A percentile compares a stretch with the other conserved stretches of the same genome.
Conservation (phyloP, 2,113 vertebrate species). For the Nibea albiflora region DNA sequence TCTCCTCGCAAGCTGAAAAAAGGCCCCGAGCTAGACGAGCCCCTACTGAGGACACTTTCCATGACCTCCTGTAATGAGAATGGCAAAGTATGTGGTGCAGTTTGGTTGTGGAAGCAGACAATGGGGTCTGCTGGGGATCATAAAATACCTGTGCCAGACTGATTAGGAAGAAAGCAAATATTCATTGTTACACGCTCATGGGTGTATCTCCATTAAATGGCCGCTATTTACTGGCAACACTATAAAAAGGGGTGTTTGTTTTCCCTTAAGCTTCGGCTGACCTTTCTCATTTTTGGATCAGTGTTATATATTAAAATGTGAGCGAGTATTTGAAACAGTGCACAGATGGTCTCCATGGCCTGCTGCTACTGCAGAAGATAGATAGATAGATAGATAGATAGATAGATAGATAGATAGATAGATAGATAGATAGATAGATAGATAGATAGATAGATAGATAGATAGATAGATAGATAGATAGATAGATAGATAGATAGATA, state of each 20-base stretch:
- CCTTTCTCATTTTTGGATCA: slow-evolving; percentile 8
- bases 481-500: background rate
- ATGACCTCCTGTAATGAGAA: slow-evolving; percentile 80
- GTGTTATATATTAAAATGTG: background rate
- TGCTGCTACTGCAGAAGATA: background rate
- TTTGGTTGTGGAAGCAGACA: slow-evolving; percentile 66
- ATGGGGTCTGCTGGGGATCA: slow-evolving; percentile 63
- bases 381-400: background rate
- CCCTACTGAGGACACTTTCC: slow-evolving; percentile 76
- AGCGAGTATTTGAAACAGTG: background rate
- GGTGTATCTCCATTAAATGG: slow-evolving; percentile 36
- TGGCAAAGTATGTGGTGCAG: slow-evolving; percentile 66
- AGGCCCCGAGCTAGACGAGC: slow-evolving; percentile 54
- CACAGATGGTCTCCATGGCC: background rate
- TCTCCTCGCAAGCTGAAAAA: slow-evolving; percentile 44
- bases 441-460: slow-evolving; percentile 9
- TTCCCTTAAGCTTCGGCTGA: slow-evolving; percentile 8
- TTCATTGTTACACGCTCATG: slow-evolving; percentile 45
- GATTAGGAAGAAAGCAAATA: slow-evolving; percentile 57
- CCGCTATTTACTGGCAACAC: slow-evolving; percentile 39
- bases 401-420: background rate
- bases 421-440: background rate
- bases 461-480: slow-evolving; percentile 6
- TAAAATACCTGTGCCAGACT: slow-evolving; percentile 60
- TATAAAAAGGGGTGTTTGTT: slow-evolving; percentile 25